These are phyloP conservation scores for Volucella zonaria DNA, from an alignment of 2,888 invertebrate genomes.

Conservation along the genomic window DNA sequence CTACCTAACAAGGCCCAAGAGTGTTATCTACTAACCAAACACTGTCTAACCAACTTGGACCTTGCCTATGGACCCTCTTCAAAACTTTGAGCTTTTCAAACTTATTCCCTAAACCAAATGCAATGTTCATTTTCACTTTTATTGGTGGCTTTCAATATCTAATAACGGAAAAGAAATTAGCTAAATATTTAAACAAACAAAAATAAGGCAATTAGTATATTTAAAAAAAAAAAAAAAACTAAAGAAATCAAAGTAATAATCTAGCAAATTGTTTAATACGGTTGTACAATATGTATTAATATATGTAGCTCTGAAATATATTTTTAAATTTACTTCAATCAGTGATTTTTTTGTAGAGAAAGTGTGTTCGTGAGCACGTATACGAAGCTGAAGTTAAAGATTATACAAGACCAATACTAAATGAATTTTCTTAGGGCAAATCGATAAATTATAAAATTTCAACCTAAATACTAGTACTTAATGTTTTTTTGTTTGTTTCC, in stretches of 20 bases:
- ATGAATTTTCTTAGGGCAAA: conserved; percentile 35
- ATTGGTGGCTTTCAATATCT: conserved; percentile 75
- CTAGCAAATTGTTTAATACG: conserved; percentile 50
- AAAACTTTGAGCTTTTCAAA: conserved; percentile 17
- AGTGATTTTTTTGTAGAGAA: conserved; percentile 3
- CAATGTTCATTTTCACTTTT: conserved; percentile 74
- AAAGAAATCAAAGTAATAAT: conserved; percentile 24
- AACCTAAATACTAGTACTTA: conserved; percentile 25
- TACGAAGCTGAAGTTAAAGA: conserved; percentile 19
- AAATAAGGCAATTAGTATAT: conserved; percentile 50
- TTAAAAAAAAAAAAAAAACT: no score
- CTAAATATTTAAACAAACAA: conserved; percentile 47
- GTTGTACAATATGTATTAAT: conserved; percentile 12
- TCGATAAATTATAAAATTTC: conserved; percentile 28
- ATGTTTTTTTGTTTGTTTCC: conserved; percentile 71
- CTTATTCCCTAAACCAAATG: conserved; percentile 22
- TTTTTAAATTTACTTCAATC: background rate
- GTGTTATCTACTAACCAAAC: conserved; percentile 77
- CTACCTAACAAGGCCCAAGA: conserved; percentile 80
- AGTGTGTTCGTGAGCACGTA: conserved; percentile 57
- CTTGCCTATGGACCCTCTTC: conserved; percentile 47
- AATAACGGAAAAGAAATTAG: conserved; percentile 62
- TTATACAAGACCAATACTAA: conserved; percentile 51
- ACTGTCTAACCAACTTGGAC: conserved; percentile 16
- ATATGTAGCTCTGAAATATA: conserved; percentile 37